A percentile compares a stretch with the other conserved stretches of the same genome.
phyloP scores from a whole-genome alignment of 2,797 vertebrate species.

The Catharus ustulatus region DNA sequence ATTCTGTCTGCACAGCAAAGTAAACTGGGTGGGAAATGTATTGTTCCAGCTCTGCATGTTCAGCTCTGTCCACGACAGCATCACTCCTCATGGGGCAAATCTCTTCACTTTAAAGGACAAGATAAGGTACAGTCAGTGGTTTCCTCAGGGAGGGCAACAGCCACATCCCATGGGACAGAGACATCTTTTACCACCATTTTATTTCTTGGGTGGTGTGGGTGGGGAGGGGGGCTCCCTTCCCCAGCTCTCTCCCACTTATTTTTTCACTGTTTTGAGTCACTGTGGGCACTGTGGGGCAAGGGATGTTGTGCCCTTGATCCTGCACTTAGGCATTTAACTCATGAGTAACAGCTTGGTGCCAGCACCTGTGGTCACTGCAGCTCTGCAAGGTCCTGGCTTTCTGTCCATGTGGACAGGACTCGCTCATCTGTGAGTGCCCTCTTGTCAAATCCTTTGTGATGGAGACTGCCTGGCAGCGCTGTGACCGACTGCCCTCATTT shows the following conservation, averaged over 20 bases:
- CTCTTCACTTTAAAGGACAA: not conserved
- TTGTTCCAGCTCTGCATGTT: not conserved
- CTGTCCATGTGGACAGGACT: not conserved
- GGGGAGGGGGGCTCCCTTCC: not conserved
- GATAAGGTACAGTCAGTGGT: not conserved
- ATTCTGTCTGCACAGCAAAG: not conserved
- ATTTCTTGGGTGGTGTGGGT: not conserved
- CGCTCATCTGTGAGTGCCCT: accelerated
- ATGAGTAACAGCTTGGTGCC: accelerated
- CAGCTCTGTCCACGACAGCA: accelerated
- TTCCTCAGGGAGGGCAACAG: not conserved
- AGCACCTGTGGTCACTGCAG: not conserved
- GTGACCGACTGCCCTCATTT: not conserved
- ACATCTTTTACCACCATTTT: not conserved
- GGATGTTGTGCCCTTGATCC: not conserved
- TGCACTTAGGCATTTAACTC: accelerated
- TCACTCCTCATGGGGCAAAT: not conserved
- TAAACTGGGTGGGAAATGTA: not conserved
- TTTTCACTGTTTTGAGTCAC: not conserved
- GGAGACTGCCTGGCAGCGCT: not conserved
- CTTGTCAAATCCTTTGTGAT: not conserved
- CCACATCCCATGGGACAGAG: not conserved
- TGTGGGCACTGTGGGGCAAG: accelerated
- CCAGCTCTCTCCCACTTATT: not conserved
- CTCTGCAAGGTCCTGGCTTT: not conserved